Conservation (phyloP, 2,888 invertebrate genomes). For the Thymelicus lineola region DNA sequence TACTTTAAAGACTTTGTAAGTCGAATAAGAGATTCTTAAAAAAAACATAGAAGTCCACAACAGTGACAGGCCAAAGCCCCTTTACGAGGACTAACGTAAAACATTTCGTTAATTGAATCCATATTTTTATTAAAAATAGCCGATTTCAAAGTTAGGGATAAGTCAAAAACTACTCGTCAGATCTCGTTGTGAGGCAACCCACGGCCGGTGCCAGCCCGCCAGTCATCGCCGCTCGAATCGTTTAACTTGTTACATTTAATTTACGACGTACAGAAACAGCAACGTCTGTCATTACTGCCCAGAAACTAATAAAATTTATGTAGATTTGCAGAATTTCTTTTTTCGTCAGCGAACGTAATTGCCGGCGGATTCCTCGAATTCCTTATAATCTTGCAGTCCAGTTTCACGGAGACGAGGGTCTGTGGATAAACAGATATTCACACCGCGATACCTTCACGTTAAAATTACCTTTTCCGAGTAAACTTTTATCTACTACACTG, state of each 20-base stretch:
- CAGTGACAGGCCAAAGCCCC: too few relatives aligned
- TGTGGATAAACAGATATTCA: background rate
- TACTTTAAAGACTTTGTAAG: too few relatives aligned
- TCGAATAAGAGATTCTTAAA: too few relatives aligned
- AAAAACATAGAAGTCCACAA: too few relatives aligned
- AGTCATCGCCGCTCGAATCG: background rate
- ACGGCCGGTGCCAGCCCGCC: too few relatives aligned
- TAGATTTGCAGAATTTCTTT: slow-evolving; percentile 3
- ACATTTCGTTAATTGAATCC: too few relatives aligned
- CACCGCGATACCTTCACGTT: background rate
- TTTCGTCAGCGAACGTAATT: background rate
- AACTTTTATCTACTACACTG: background rate
- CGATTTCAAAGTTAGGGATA: too few relatives aligned
- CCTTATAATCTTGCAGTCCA: background rate
- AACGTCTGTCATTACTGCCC: background rate
- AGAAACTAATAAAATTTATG: slow-evolving; percentile 1
- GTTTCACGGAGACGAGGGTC: background rate
- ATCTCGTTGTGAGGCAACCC: too few relatives aligned
- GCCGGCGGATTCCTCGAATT: background rate
- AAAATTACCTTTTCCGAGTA: background rate
- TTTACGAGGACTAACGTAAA: too few relatives aligned
- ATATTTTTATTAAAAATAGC: too few relatives aligned
- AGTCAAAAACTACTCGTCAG: too few relatives aligned
- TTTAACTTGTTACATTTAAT: background rate
- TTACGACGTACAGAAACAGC: background rate